Percentiles rank a stretch among this genome's conserved stretches.
These are phyloP conservation scores for Eupeodes luniger DNA, from an alignment of 2,888 invertebrate genomes.

Conservation along the genomic window DNA sequence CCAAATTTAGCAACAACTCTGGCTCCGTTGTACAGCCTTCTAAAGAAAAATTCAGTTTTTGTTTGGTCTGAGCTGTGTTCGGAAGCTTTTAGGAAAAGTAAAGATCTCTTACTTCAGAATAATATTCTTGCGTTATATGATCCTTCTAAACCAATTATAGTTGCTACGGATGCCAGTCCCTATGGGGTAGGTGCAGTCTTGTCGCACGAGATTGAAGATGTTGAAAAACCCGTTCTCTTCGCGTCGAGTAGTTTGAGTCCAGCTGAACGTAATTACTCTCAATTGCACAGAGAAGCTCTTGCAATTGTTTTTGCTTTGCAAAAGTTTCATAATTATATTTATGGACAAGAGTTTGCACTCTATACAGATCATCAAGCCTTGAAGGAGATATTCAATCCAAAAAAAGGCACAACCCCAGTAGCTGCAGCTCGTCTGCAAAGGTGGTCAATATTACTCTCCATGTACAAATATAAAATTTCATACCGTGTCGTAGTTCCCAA, in stretches of 20 bases:
- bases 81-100: not conserved
- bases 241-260: slow-evolving; percentile 18
- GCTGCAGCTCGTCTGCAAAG: slow-evolving; percentile 35
- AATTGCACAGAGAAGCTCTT: slow-evolving; percentile 36
- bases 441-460: not conserved
- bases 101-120: not conserved
- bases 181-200: too few relatives aligned
- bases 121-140: not conserved
- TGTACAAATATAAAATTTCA: not conserved
- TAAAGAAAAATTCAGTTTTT: not conserved
- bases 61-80: not conserved
- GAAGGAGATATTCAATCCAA: slow-evolving; percentile 37
- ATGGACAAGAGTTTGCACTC: slow-evolving; percentile 56
- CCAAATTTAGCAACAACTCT: not conserved
- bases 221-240: slow-evolving; percentile 38
- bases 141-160: not conserved
- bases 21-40: not conserved
- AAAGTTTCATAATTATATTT: slow-evolving; percentile 79
- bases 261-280: not conserved
- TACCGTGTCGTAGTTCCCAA: slow-evolving; percentile 30
- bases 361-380: slow-evolving; percentile 69
- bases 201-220: not conserved
- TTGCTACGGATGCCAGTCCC: too few relatives aligned
- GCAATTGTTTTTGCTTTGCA: slow-evolving; percentile 20
- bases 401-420: slow-evolving; percentile 72